These are phyloP conservation scores for Aramus guarauna DNA, from an alignment of 2,113 vertebrate species.

Conservation along the genomic window DNA sequence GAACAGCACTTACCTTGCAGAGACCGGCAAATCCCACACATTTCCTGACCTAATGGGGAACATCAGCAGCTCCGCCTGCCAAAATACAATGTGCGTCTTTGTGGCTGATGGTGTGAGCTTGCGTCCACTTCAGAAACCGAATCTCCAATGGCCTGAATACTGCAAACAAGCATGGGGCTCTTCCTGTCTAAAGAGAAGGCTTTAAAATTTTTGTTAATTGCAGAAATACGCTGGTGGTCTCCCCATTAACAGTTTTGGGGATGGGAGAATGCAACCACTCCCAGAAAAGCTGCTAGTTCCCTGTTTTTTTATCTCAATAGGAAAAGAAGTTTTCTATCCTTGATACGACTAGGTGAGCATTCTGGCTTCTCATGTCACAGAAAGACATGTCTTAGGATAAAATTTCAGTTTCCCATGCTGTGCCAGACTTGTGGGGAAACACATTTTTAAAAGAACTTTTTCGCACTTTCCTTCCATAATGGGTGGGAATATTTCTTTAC, in stretches of 20 bases:
- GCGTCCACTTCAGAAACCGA: accelerated
- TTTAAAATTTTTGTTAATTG: background rate
- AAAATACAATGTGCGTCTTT: background rate
- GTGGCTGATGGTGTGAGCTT: background rate
- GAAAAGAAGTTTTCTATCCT: background rate
- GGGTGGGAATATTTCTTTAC: background rate
- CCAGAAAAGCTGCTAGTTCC: background rate
- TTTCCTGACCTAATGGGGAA: background rate
- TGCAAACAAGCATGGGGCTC: background rate
- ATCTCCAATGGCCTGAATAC: background rate
- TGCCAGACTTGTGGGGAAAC: background rate
- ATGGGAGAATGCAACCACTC: background rate
- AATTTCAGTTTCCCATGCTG: background rate
- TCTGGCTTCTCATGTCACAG: background rate
- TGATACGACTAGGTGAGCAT: background rate
- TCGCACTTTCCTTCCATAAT: background rate
- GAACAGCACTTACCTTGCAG: constrained; percentile 34
- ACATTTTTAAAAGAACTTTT: background rate
- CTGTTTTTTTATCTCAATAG: background rate
- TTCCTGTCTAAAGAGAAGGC: background rate
- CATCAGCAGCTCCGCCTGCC: background rate
- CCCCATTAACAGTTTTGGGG: background rate
- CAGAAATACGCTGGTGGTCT: background rate
- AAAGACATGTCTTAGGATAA: background rate
- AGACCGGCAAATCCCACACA: background rate